Base-by-base conservation (phyloP, 2,113 vertebrate genomes). In the Pachycephala philippinensis region DNA sequence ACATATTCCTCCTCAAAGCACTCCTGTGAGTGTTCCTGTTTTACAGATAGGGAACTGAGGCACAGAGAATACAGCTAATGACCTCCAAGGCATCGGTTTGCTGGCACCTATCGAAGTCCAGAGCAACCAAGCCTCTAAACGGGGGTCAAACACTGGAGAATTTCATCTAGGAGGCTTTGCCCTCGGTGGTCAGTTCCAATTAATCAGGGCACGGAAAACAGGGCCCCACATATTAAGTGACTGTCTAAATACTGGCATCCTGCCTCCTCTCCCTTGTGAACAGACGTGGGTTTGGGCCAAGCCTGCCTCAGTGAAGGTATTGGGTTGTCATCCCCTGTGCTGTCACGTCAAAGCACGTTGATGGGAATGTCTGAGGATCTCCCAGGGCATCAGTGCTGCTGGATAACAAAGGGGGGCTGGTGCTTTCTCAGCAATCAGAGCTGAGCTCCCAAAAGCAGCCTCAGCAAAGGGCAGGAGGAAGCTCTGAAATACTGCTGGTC, bases 301-400 rank as follows among this genome's bases (percentile, higher is more conserved):
- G 20, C 7, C n/a, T 71, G 69, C 35, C 63, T 60, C 27, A 30
- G 18, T 66, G 74, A 59, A 89, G 72, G 31, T 18, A 9, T 14
- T 16, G 28, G 9, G 35, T 35, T 87, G 40, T 74, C 21, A 13
- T 54, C 18, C 44, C 52, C 15, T 1, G 1, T 13, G 12, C 3
- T 66, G 52, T 33, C 60, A 56, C 0, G 0, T 35, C n/a, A 61
- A 35, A 88, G 16, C 37, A 33, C 5, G 0, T 19, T 63, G 91
- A n/a, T 68, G 65, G 65, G 64, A 7, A 44, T 66, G 15, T 19
- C 60, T n/a, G 77, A 81, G 60, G 17, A 15, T 68, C 39, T 88
- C 12, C 1, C 40, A 37, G 72, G 64, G 26, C 64, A n/a, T 23
- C 64, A n/a, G 6, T 20, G n/a, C 45, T 69, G 57, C 59, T 59